Evolutionary conservation across 2,888 invertebrate genomes (phyloP), one percentile per base, ranked within the genome.

Genomic region (Creontiades dilutus): DNA sequence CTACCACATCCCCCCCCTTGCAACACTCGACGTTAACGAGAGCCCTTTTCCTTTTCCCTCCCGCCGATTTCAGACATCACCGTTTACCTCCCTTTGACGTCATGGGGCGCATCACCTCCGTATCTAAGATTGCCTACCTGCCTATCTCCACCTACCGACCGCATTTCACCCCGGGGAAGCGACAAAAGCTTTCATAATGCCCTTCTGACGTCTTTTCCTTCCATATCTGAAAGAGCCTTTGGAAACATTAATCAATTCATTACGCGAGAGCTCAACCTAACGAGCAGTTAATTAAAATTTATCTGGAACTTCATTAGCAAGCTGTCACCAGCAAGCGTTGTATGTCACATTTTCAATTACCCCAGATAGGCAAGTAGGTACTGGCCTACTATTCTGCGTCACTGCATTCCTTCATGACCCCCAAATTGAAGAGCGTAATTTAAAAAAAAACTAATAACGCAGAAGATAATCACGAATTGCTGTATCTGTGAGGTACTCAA

Each of bases 121-220:
- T 68, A 68, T 68, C 68, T 68, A 68, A 68, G 68, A 68, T 68
- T 68, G 68, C 68, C 68, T 68, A 68, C 68, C 68, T 16, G 16
- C 16, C 52, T 68, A 68, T 68, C 19, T 68, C 23, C 13, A 0
- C 68, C 68, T 23, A 12, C 68, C 68, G 0, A 68, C 68, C 27
- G 68, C 27, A 27, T 27, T 68, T 68, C 23, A 7, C 68, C 68
- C 11, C 3, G 68, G 11, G n/a, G 19, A 68, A 23, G 23, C 68
- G 19, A 68, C 68, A 23, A 68, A 52, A 27, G 68, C 57, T 23
- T 68, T 9, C 68, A 23, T 23, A 68, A 68, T 5, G 68, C 27
- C 68, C 68, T 68, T 68, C 68, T 68, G 68, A 68, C 68, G 27
- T 68, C 68, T 14, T n/a, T 37, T 57, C 57, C 68, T 68, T 23